Evolutionary conservation across 2,113 vertebrate genomes (phyloP).

Genomic region (Rhodinocichla rosea): DNA sequence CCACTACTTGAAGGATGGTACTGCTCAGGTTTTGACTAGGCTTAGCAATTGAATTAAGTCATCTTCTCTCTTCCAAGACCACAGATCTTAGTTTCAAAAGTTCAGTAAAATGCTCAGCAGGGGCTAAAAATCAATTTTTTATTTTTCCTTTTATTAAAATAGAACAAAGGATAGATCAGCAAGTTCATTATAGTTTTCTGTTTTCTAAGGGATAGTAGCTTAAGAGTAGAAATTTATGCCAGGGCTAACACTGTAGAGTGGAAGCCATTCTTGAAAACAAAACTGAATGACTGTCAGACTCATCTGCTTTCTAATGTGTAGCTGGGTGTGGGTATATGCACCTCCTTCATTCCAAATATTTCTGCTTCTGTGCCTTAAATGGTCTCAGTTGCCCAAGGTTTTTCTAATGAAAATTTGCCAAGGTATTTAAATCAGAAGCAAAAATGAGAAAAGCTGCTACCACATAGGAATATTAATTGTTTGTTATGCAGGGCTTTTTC

Average conservation of each 20-base stretch:
- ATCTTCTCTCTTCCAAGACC: background rate
- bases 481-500: conserved; percentile 12
- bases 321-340: background rate
- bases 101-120: background rate
- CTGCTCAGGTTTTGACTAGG: background rate
- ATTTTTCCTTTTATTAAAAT: background rate
- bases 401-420: conserved; percentile 27
- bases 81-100: background rate
- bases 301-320: background rate
- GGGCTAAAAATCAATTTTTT: background rate
- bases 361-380: background rate
- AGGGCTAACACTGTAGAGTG: background rate
- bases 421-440: conserved; percentile 43
- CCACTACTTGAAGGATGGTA: background rate
- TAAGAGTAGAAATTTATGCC: background rate
- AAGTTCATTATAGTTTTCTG: background rate
- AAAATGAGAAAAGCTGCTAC: conserved; percentile 43
- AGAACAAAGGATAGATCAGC: background rate
- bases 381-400: background rate
- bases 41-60: background rate
- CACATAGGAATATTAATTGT: conserved; percentile 51
- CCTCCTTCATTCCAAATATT: background rate
- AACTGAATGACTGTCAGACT: background rate
- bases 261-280: background rate
- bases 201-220: background rate